These are phyloP conservation scores for Thereva unica DNA, from an alignment of 2,888 invertebrate genomes.

Conservation along the genomic window DNA sequence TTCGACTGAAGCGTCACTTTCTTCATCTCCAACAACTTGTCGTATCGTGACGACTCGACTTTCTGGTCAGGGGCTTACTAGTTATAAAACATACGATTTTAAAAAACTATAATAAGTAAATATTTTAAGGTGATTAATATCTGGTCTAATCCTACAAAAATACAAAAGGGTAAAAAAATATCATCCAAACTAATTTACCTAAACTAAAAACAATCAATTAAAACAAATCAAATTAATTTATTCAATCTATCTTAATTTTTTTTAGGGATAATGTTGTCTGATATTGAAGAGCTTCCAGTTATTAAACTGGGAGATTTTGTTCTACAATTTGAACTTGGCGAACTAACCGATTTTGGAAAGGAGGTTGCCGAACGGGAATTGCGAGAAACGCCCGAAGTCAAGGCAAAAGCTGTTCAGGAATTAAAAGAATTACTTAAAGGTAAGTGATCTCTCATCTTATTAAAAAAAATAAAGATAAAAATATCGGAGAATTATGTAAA, in stretches of 20 bases:
- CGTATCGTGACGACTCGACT: no score
- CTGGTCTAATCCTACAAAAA: no score
- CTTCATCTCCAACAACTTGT: no score
- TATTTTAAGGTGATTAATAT: no score
- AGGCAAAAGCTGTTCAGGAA: conserved; percentile 64
- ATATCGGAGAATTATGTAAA: neutral
- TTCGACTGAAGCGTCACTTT: no score
- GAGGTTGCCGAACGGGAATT: conserved; percentile 73
- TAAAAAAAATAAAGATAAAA: neutral
- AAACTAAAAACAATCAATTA: neutral
- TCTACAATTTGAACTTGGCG: conserved; percentile 68
- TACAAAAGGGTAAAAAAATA: no score
- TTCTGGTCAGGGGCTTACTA: no score
- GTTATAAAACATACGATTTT: no score
- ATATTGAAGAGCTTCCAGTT: conserved; percentile 68
- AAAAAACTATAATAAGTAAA: no score
- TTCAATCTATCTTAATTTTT: conserved; percentile 45
- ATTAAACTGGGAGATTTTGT: conserved; percentile 67
- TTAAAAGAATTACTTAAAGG: conserved; percentile 65
- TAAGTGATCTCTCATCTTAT: conserved; percentile 49
- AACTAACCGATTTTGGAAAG: conserved; percentile 64
- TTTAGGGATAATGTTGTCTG: conserved; percentile 75
- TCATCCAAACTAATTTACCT: no score
- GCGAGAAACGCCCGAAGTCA: conserved; percentile 72
- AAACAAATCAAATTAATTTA: conserved; percentile 7